phyloP scores from a whole-genome alignment of 2,888 invertebrate species.

The Yponomeuta plumbellus region DNA sequence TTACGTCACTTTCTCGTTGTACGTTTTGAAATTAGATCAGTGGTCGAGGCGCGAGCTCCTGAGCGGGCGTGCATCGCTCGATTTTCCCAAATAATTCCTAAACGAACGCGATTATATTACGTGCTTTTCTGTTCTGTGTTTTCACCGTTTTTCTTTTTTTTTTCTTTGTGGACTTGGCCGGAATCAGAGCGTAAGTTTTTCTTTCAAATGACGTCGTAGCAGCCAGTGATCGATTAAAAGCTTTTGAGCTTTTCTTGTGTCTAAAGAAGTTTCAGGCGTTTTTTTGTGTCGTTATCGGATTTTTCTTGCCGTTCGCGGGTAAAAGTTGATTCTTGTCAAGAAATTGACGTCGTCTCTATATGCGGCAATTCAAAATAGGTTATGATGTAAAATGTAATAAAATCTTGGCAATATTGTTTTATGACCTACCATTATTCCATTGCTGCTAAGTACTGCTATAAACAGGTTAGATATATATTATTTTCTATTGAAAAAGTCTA shows the following conservation, averaged over 20 bases:
- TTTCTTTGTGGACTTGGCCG: constrained; percentile 26
- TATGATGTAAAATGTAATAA: too few species aligned
- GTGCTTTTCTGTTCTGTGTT: constrained; percentile 42
- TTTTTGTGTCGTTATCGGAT: constrained; percentile 3
- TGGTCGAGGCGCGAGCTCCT: constrained; percentile 49
- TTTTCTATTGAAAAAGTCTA: not conserved
- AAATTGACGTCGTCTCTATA: not conserved
- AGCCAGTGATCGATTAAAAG: constrained; percentile 13
- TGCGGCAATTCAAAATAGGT: not conserved
- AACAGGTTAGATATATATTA: not conserved
- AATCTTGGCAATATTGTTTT: too few species aligned
- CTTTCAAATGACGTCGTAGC: not conserved
- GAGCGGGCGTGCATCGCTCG: constrained; percentile 31
- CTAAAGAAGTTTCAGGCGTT: constrained; percentile 8
- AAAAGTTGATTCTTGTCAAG: not conserved
- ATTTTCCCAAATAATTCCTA: constrained; percentile 23
- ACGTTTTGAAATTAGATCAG: constrained; percentile 70
- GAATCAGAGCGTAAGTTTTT: constrained; percentile 11
- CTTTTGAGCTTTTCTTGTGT: constrained; percentile 16
- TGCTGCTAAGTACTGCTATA: too few species aligned
- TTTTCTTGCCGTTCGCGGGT: not conserved
- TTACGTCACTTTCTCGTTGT: constrained; percentile 68
- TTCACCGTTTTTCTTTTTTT: constrained; percentile 28
- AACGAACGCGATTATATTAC: constrained; percentile 37
- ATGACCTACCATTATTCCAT: too few species aligned